Evolutionary conservation across 2,797 vertebrate genomes (phyloP), one percentile per base, ranked within the genome.

Genomic region (Lepus oiostolus): DNA sequence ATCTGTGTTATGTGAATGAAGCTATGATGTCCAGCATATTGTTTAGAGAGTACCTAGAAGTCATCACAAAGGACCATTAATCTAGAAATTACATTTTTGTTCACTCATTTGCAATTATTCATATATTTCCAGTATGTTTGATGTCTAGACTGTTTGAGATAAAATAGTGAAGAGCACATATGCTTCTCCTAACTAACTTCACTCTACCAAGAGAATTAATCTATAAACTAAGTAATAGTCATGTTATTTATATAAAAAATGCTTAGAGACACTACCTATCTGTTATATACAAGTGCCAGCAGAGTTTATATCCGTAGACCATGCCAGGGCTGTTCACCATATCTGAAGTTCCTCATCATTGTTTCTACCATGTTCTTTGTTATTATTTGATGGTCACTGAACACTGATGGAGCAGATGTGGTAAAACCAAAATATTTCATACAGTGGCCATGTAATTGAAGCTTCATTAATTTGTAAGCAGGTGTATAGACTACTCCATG

Each of bases 321-420:
- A 71, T 71, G 10, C 22, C 24, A 62, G 19, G 5, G 17, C 17
- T 77, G 65, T 21, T 52, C 10, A 21, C 32, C 9, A 30, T 60
- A 7, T 92, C 76, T 47, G 4, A 82, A 89, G 12, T 68, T 88
- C 42, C 87, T 82, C 28, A 71, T 2, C 17, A 50, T 28, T 28
- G 21, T 90, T 88, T 94, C 76, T 17, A 88, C 21, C n/a, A 5
- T 93, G 11, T n/a, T 91, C 5, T 88, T 90, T n/a, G 42, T 68
- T 79, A 22, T 68, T 87, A 65, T n/a, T 68, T 67, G 22, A 80
- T 63, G 67, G 5, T 52, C 74, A 70, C 75, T 71, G 75, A 93
- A 72, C 10, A 74, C 9, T 47, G 21, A 74, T 42, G 3, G 26
- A 21, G 88, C 47, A 7, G 81, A 84, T 58, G 21, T 52, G 32